These are phyloP conservation scores for Dolichotis patagonum DNA, from an alignment of 2,113 vertebrate species.

Conservation along the genomic window DNA sequence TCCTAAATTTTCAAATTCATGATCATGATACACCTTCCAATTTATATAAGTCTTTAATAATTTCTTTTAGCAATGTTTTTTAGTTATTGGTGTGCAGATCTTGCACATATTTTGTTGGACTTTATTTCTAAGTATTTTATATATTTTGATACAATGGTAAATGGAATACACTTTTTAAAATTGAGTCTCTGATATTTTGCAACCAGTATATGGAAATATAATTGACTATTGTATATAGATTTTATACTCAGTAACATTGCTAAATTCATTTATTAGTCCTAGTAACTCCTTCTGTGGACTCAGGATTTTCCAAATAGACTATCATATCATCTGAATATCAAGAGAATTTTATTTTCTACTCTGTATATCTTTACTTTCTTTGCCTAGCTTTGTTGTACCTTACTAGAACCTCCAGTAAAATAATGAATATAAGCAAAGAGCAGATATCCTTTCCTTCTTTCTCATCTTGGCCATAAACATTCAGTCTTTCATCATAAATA, in stretches of 20 bases:
- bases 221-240: neutral
- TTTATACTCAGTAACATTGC: neutral
- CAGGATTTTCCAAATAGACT: neutral
- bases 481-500: conserved; percentile 37
- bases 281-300: neutral
- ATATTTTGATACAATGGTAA: neutral
- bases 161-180: neutral
- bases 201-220: conserved; percentile 6
- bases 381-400: conserved; percentile 15
- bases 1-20: neutral
- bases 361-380: conserved; percentile 13
- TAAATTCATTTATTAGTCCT: conserved; percentile 23
- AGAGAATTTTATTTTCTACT: conserved; percentile 31
- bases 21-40: neutral
- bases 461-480: conserved; percentile 5
- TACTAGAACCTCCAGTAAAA: conserved; percentile 35
- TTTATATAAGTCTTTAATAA: neutral
- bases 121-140: conserved; percentile 16
- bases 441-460: neutral
- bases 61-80: neutral
- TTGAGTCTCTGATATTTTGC: neutral
- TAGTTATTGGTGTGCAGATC: neutral
- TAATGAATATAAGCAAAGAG: neutral
- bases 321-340: neutral
- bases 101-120: conserved; percentile 10